Evolutionary conservation across 2,113 vertebrate species (phyloP).

Genomic region (Perognathus longimembris): DNA sequence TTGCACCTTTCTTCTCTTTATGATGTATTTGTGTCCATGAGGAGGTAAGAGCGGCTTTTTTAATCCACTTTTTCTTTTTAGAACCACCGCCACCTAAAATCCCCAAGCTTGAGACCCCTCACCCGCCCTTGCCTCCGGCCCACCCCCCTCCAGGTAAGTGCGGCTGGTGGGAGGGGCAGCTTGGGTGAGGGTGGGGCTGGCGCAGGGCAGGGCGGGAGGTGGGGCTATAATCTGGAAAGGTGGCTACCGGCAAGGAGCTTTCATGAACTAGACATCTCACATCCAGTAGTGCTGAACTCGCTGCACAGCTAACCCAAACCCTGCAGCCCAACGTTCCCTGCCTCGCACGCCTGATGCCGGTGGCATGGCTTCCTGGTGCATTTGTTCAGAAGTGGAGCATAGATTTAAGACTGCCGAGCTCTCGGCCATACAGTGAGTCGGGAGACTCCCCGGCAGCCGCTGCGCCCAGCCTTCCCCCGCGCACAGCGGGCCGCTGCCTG

Average conservation of each 20-base stretch:
- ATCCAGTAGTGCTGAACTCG: no score
- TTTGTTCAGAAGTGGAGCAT: neutral
- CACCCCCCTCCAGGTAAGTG: conserved; percentile 94
- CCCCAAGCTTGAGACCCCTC: conserved; percentile 93
- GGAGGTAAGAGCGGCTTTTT: neutral
- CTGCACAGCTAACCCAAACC: neutral
- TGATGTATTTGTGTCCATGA: neutral
- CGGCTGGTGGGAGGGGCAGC: neutral
- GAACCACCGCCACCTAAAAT: conserved; percentile 96
- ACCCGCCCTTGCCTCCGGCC: conserved; percentile 93
- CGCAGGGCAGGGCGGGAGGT: neutral
- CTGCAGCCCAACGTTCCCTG: no score
- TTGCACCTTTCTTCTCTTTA: neutral
- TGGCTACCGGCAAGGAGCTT: neutral
- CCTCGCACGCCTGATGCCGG: no score
- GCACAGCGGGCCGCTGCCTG: no score
- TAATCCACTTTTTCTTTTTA: conserved; percentile 82
- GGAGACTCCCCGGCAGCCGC: neutral
- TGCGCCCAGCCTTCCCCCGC: no score
- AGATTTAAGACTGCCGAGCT: neutral
- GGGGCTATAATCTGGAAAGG: neutral
- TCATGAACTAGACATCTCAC: neutral
- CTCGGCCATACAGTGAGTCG: neutral
- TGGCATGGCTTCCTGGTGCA: neutral
- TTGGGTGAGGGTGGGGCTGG: neutral